phyloP scores from a whole-genome alignment of 2,113 vertebrate species.

The Gallinago media region DNA sequence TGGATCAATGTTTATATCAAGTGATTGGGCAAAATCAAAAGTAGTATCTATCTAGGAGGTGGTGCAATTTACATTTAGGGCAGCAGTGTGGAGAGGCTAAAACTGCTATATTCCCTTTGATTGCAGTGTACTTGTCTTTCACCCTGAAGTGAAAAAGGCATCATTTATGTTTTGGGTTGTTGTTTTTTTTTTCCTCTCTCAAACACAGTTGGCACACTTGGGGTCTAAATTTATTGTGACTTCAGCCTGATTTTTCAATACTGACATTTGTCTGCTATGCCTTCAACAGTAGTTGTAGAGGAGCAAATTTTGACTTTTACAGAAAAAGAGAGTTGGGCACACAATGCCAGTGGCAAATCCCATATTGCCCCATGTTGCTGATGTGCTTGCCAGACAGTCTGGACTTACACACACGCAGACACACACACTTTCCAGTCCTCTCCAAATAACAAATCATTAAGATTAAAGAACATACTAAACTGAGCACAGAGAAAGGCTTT shows the following conservation, averaged over 20 bases:
- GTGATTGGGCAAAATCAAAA: conserved; percentile 48
- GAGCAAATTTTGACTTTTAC: not conserved
- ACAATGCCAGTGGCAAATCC: not conserved
- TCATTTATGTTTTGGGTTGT: not conserved
- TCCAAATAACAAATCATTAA: not conserved
- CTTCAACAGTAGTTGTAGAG: not conserved
- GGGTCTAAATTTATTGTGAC: not conserved
- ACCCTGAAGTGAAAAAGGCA: not conserved
- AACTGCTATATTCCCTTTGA: not conserved
- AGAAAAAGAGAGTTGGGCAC: not conserved
- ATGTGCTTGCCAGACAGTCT: not conserved
- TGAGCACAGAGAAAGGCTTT: not conserved
- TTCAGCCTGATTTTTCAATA: not conserved
- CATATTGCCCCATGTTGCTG: not conserved
- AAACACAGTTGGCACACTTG: not conserved
- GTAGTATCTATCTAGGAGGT: not conserved
- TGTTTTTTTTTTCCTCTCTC: not conserved
- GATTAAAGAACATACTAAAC: not conserved
- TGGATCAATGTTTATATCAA: conserved; percentile 58
- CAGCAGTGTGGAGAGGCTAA: not conserved
- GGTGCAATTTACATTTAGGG: not conserved
- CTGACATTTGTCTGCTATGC: not conserved
- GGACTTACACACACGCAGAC: not conserved
- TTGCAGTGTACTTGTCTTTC: not conserved
- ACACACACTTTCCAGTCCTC: not conserved